Evolutionary conservation across 2,113 vertebrate genomes (phyloP), one percentile per base, ranked within the genome.

Genomic region (Hippocampus barbouri): DNA sequence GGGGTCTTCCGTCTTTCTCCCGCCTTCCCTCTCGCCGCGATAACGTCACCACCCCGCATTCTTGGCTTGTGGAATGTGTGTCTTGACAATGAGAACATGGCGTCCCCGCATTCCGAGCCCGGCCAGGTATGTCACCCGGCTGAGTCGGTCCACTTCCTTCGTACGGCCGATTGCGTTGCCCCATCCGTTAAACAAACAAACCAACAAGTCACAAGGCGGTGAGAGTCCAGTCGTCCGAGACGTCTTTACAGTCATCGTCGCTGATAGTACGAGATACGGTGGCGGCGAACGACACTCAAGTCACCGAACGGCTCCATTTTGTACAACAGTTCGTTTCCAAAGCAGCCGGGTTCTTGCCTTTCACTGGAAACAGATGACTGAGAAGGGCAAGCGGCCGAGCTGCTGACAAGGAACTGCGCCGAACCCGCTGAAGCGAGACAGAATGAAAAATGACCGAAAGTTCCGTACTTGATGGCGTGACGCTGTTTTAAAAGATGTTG

Each of bases 71-170:
- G 0, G 4, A 61, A 56, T 20, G 56, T 34, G 11, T 53, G 25
- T 27, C 73, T 12, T 34, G 27, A 59, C 43, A 45, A 45, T 41
- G 1, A 14, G 67, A 77, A 78, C 53, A 45, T 23, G 65, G 69
- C 78, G 61, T 78, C 51, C 45, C 68, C 15, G 0, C 68, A 34
- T 54, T 45, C 25, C 18, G 21, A 27, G 45, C 4, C 68, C 67
- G 70, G 21, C 75, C 65, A 75, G 77, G 69, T 74, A 75, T 78
- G 66, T 74, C 16, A 16, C 70, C 18, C 16, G 18, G 54, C 25
- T 53, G 61, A 43, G 34, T 27, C 30, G 14, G 30, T 30, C 20
- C 53, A 21, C 43, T 54, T 45, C 30, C 21, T 64, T 9, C 5
- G 15, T 61, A 5, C 5, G 59, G 27, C 5, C 12, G 1, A 15